Conservation (phyloP, 2,797 vertebrate genomes). For the Peromyscus attwateri region DNA sequence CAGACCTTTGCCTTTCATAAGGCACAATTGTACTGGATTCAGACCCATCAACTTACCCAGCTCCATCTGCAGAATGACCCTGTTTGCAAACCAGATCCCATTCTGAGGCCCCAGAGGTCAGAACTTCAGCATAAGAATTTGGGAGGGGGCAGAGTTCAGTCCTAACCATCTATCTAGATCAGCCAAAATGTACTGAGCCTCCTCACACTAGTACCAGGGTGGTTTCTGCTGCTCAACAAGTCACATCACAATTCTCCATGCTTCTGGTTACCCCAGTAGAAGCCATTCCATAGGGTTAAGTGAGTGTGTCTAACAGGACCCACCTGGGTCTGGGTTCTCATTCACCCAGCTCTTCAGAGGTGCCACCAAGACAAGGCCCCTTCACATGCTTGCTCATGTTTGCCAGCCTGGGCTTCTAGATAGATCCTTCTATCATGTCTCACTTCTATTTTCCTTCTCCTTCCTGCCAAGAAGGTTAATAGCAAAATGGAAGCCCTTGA, state of each 20-base stretch:
- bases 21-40: neutral
- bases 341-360: neutral
- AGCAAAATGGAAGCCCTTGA: constrained; percentile 51
- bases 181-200: neutral
- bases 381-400: no score
- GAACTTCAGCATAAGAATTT: neutral
- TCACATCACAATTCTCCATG: accelerated
- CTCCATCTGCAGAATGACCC: neutral
- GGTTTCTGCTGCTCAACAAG: accelerated
- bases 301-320: neutral
- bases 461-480: constrained; percentile 67
- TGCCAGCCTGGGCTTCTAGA: accelerated
- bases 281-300: neutral
- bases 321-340: neutral
- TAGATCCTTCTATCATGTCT: neutral
- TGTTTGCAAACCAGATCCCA: neutral
- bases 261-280: neutral
- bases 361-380: neutral
- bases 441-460: constrained; percentile 41
- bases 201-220: neutral
- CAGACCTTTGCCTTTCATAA: neutral
- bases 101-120: neutral
- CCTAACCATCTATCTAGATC: neutral
- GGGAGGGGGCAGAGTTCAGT: neutral
- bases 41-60: neutral